A percentile compares a stretch with the other conserved stretches of the same genome.
Evolutionary conservation across 2,113 vertebrate genomes (phyloP).

Genomic region (Dinomys branickii): DNA sequence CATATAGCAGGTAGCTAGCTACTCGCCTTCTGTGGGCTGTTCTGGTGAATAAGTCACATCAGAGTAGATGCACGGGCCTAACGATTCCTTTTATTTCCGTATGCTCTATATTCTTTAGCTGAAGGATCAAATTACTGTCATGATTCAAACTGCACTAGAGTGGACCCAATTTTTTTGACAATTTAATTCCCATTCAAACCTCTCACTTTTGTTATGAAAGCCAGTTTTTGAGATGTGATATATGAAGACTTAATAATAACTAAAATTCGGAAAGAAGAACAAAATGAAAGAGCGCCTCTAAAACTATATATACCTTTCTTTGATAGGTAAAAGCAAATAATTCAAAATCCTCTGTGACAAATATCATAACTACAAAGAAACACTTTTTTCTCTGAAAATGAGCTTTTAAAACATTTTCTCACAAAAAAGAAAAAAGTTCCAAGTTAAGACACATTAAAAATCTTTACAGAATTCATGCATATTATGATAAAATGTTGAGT

Average conservation of each 20-base stretch:
- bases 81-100: constrained; percentile 18
- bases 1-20: not conserved
- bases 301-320: not conserved
- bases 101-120: constrained; percentile 60
- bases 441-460: not conserved
- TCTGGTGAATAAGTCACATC: not conserved
- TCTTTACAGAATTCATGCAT: not conserved
- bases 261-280: constrained; percentile 42
- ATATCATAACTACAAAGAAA: not conserved
- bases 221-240: constrained; percentile 61
- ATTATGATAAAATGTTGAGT: constrained; percentile 28
- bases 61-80: not conserved
- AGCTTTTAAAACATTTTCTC: not conserved
- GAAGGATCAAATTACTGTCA: constrained; percentile 61
- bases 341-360: not conserved
- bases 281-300: not conserved
- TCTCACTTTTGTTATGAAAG: constrained; percentile 60
- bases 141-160: constrained; percentile 59
- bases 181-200: constrained; percentile 69
- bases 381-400: not conserved
- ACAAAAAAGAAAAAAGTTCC: not conserved
- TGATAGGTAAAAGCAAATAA: not conserved
- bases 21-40: not conserved
- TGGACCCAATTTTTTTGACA: constrained; percentile 74
- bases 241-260: constrained; percentile 8